Evolutionary conservation across 2,888 invertebrate genomes (phyloP), one percentile per base, ranked within the genome.

Genomic region (Cosmopolites sordidus): DNA sequence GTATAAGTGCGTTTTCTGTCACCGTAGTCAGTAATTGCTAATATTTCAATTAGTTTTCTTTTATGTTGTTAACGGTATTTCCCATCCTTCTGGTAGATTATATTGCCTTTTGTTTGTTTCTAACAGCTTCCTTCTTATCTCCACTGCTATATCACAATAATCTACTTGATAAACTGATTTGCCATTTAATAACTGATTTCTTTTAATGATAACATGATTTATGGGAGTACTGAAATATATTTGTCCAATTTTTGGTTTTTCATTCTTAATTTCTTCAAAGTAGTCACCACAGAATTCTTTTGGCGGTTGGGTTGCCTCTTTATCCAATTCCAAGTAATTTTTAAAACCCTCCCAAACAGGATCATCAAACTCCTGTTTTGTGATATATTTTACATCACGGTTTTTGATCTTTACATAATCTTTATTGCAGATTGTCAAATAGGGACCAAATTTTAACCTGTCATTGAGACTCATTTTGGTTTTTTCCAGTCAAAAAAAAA

Each of bases 111-210:
- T 57, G 15, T 46, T 39, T 6, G 22, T 50, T 18, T 62, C 48
- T 1, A 49, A 16, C 27, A 62, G 22, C 50, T 60, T 60, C 17
- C 50, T 47, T 54, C 45, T 58, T 30, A 65, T 59, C 15, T 64
- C 61, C 16, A 46, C 59, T 48, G 60, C 64, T 38, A 64, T 60
- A 41, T 66, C 63, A 37, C 66, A 64, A 52, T 64, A 66, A 15
- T 64, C 64, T 1, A 60, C 58, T 56, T 65, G 63, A 45, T 66
- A 66, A 11, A 60, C 53, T 11, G 60, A 61, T 48, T 62, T 62
- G 22, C 59, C 61, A 16, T 58, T 60, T 14, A 60, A 47, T 22
- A 65, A 16, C 46, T 58, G 40, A 5, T 58, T 38, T 42, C 58
- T 58, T 41, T 59, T 59, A 3, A 66, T 55, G 1, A 42, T 45